A percentile compares a stretch with the other conserved stretches of the same genome.
Evolutionary conservation across 2,888 invertebrate species (phyloP).

Genomic region (Drosophila neonasuta): DNA sequence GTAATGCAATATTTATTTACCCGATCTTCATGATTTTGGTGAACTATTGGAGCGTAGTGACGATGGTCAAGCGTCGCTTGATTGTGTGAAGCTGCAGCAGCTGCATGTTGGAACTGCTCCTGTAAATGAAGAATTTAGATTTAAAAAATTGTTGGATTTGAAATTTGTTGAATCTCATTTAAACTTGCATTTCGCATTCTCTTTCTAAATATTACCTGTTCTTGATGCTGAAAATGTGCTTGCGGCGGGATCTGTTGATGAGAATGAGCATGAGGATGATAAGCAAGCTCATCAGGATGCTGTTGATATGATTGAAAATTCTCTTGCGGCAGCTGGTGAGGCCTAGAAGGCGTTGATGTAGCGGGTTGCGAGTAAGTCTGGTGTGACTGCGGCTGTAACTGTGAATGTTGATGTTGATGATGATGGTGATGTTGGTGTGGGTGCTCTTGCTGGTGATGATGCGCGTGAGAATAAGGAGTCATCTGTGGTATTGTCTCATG

Average conservation of each 20-base stretch:
- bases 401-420: conserved; percentile 22
- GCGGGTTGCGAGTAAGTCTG: conserved; percentile 24
- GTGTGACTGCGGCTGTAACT: conserved; percentile 44
- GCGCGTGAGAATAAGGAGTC: conserved; percentile 53
- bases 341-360: conserved; percentile 16
- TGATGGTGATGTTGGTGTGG: conserved; percentile 32
- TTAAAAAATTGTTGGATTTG: neutral
- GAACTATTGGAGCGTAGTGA: conserved; percentile 33
- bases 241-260: conserved; percentile 42
- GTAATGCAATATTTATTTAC: conserved; percentile 12
- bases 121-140: conserved; percentile 11
- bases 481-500: conserved; percentile 66
- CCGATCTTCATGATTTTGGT: conserved; percentile 22
- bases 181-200: neutral
- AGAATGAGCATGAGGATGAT: conserved; percentile 31
- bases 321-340: conserved; percentile 40
- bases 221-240: conserved; percentile 47
- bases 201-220: conserved; percentile 33
- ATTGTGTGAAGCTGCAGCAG: conserved; percentile 32
- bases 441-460: conserved; percentile 48
- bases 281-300: conserved; percentile 44
- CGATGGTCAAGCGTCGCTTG: conserved; percentile 26
- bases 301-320: conserved; percentile 59
- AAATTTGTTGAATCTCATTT: neutral
- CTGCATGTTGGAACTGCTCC: conserved; percentile 36